Conservation (phyloP, 2,797 vertebrate species). For the Crocodylus rhombifer region DNA sequence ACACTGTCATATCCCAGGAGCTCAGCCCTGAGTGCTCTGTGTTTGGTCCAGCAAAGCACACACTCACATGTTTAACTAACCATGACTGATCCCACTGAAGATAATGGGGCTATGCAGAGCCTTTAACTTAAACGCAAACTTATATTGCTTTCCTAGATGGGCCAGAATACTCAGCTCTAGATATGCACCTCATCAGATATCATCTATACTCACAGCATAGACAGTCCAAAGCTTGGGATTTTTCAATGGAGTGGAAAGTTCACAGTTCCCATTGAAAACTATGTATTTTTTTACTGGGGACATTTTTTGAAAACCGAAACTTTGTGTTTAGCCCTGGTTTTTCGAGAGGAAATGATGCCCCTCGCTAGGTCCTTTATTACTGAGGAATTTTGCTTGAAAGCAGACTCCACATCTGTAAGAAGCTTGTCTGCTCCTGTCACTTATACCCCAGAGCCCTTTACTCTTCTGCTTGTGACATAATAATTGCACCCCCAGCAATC, state of each 20-base stretch:
- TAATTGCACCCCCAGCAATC: not conserved
- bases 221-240: not conserved
- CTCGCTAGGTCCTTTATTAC: not conserved
- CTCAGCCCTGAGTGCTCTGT: not conserved
- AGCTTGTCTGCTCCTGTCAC: not conserved
- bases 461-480: not conserved
- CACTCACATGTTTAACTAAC: not conserved
- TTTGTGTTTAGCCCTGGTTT: too few relatives aligned
- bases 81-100: not conserved
- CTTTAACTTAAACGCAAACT: not conserved
- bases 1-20: not conserved
- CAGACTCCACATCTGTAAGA: fast-evolving
- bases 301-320: not conserved
- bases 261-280: not conserved
- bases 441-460: not conserved
- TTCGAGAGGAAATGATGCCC: not conserved
- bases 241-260: not conserved
- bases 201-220: not conserved
- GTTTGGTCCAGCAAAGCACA: not conserved
- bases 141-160: not conserved
- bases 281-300: not conserved
- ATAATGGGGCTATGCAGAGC: not conserved
- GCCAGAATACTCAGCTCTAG: not conserved
- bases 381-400: not conserved
- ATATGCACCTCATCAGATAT: not conserved